Evolutionary conservation across 2,888 invertebrate genomes (phyloP).

Genomic region (Nomada fucata): DNA sequence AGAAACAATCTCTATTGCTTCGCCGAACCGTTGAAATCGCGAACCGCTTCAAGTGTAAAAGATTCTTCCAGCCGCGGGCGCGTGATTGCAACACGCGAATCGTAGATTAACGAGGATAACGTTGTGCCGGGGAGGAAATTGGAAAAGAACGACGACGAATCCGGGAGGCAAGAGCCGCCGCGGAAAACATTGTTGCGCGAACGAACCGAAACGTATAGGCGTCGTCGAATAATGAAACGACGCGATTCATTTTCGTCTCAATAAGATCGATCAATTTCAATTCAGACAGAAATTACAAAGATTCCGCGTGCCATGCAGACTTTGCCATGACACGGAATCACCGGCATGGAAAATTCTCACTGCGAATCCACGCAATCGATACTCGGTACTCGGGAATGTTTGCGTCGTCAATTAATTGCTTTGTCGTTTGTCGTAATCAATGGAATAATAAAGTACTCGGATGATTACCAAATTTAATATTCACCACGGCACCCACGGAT

Average conservation of each 20-base stretch:
- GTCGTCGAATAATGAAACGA: constrained; percentile 32
- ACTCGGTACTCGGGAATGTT: constrained; percentile 9
- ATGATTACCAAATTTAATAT: constrained; percentile 41
- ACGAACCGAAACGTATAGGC: constrained; percentile 17
- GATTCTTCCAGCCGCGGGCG: constrained; percentile 19
- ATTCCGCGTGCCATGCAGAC: constrained; percentile 4
- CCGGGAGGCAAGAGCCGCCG: background rate
- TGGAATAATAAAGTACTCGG: constrained; percentile 28
- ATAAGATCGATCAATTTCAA: background rate
- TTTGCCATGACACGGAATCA: constrained; percentile 48
- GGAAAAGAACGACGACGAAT: constrained; percentile 31
- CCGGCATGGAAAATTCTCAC: constrained; percentile 46
- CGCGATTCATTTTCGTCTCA: constrained; percentile 42
- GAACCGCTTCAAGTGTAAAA: constrained; percentile 25
- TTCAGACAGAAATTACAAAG: constrained; percentile 15
- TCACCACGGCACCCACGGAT: constrained; percentile 25
- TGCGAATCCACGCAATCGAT: constrained; percentile 45
- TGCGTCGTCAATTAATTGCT: constrained; percentile 22
- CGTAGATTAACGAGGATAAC: constrained; percentile 49
- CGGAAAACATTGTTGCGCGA: constrained; percentile 17
- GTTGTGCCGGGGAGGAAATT: constrained; percentile 37
- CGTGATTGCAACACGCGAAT: constrained; percentile 49
- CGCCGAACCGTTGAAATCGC: constrained; percentile 30
- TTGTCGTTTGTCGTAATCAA: constrained; percentile 21
- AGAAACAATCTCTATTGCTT: constrained; percentile 32